Evolutionary conservation across 2,888 invertebrate genomes (phyloP).

Genomic region (Diadegma fenestrale): DNA sequence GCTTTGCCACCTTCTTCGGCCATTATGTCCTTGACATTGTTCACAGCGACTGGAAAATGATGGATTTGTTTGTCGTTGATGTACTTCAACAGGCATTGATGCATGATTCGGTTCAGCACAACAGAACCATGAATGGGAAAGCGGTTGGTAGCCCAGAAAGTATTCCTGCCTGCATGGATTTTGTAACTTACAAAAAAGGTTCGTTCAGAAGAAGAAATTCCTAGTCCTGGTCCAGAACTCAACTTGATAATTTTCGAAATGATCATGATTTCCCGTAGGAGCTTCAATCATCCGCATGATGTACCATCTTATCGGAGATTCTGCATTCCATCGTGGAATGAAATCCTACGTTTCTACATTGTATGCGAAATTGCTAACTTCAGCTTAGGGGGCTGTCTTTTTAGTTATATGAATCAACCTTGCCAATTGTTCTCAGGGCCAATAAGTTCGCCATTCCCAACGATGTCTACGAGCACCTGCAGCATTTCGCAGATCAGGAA

Average conservation of each 20-base stretch:
- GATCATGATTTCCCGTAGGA: constrained; percentile 14
- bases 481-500: constrained; percentile 80
- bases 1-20: constrained; percentile 86
- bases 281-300: constrained; percentile 66
- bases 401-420: not conserved
- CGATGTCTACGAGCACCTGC: constrained; percentile 88
- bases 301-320: constrained; percentile 58
- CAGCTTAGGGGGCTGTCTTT: too few relatives aligned
- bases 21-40: constrained; percentile 76
- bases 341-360: constrained; percentile 54
- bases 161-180: constrained; percentile 86
- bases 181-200: constrained; percentile 89
- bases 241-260: not conserved
- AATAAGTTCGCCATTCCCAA: constrained; percentile 79
- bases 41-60: constrained; percentile 83
- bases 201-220: constrained; percentile 38
- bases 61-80: constrained; percentile 84
- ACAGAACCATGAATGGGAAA: constrained; percentile 86
- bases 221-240: not conserved
- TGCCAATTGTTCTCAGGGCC: constrained; percentile 46
- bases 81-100: constrained; percentile 81
- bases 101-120: constrained; percentile 84
- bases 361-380: constrained; percentile 18
- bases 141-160: constrained; percentile 86
- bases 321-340: constrained; percentile 59